Evolutionary conservation across 2,113 vertebrate species (phyloP), one percentile per base, ranked within the genome.

Genomic region (Mus pahari): DNA sequence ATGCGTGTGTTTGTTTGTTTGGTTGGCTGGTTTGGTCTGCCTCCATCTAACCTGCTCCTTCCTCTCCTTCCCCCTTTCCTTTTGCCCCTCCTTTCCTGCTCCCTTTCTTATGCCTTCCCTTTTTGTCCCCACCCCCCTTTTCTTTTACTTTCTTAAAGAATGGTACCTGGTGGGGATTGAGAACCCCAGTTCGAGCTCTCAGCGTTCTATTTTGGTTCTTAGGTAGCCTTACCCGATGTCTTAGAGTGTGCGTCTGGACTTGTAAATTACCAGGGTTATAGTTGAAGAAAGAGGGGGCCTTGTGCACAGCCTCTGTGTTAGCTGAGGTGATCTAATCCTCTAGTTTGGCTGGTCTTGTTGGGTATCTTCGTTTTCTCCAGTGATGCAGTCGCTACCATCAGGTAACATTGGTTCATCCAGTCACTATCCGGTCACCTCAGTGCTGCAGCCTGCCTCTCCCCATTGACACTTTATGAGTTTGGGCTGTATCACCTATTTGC

Each of bases 211-310:
- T 75, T 84, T 33, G 64, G 62, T 91, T 24, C 36, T 94, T 84
- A 42, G 45, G 4, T 87, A 91, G 53, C 50, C 73, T 86, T 50
- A 39, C n/a, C n/a, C 19, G 2, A 60, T 90, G 50, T 79, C 33
- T 94, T 31, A 77, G 71, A 42, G 17, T 92, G 75, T 50, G 73
- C 42, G 88, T 94, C 5, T 50, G 17, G 6, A 1, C 92, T 94
- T 89, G 1, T 81, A 64, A 81, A 42, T 92, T 68, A 89, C n/a
- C 77, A 86, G 79, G 88, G 86, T 91, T 89, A 74, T 60, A 81
- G 62, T 75, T 89, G 82, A 94, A 93, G 66, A 53, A 77, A 91
- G 68, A 26, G 66, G 11, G 14, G 71, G 4, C 36, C 31, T 39
- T 77, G 45, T n/a, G 89, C 12, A 33, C 86, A 22, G 50, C 88